Base-by-base conservation (phyloP, 2,797 vertebrate genomes). In the Limnodromus scolopaceus region DNA sequence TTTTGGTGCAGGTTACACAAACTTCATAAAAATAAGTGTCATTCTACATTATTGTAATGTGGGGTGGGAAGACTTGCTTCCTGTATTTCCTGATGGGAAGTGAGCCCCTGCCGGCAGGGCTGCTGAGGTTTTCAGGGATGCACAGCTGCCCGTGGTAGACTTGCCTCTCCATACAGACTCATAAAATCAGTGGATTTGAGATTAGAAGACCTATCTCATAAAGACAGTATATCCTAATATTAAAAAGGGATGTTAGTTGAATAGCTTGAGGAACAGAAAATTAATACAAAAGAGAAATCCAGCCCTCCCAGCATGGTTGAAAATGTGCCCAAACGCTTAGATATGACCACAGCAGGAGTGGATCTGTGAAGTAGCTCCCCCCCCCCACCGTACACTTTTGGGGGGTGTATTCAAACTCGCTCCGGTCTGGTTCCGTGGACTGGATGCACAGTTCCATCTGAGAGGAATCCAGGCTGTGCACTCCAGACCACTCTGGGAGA, bases 381-480 rank as follows among this genome's bases (percentile, higher is more conserved):
- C n/a, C 30, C 11, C 9, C 12, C 2, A 1, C 38, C 1, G 0
- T 61, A 23, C 18, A 6, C 20, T 69, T 76, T 25, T 20, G 18
- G 25, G 66, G 46, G 13, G 51, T 69, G 84, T 69, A 58, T 80
- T 89, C 72, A 81, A 6, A 53, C n/a, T 61, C 1, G 0, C 38
- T 80, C 68, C 51, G 27, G 25, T 53, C 84, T 85, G 30, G 10
- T 83, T 85, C 28, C 0, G 2, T 60, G 60, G 43, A n/a, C 36
- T 48, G 43, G 57, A 38, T 2, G 12, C 39, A 53, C 25, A 32
- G 20, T 74, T 92, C 54, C 27, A 17, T 38, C 39, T 38, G 69
- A 75, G 69, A 60, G 57, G 38, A 91, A n/a, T 80, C 16, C 71
- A 49, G 9, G 13, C 9, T 76, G 32, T 57, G 16, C 43, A 11